phyloP scores from a whole-genome alignment of 2,113 vertebrate species.

The Protobothrops mucrosquamatus region DNA sequence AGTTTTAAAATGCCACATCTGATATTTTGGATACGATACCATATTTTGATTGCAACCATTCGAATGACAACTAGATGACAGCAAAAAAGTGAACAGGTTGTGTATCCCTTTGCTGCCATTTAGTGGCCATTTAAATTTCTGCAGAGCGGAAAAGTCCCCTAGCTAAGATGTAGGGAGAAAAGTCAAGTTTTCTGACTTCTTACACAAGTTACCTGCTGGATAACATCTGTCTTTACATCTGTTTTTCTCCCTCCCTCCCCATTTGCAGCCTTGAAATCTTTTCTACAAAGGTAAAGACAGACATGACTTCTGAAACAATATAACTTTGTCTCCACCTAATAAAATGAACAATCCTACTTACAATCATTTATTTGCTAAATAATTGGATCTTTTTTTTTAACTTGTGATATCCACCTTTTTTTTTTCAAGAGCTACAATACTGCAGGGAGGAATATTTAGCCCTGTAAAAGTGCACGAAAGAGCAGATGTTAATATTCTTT shows the following conservation, averaged over 20 bases:
- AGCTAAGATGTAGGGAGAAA: not conserved
- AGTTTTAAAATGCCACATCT: not conserved
- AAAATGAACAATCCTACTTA: not conserved
- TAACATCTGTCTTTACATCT: not conserved
- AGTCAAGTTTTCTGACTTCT: not conserved
- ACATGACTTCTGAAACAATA: not conserved
- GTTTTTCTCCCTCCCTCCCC: not conserved
- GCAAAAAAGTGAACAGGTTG: not conserved
- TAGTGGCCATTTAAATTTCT: not conserved
- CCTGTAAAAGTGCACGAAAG: accelerated
- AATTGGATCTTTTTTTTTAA: not conserved
- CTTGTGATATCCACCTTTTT: not conserved
- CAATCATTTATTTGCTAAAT: not conserved
- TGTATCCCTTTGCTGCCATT: not conserved
- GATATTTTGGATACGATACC: not conserved
- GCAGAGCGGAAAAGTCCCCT: not conserved
- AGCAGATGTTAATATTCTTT: not conserved
- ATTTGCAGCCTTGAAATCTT: not conserved
- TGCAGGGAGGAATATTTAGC: not conserved
- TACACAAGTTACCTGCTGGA: accelerated
- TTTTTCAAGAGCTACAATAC: not conserved
- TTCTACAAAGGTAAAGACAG: not conserved
- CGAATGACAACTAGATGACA: not conserved
- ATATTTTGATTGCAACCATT: not conserved
- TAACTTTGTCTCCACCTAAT: not conserved